Evolutionary conservation across 35 echinoderm and acorn worm genomes (phyloP).

Genomic region (Holothuria glaberrima): DNA sequence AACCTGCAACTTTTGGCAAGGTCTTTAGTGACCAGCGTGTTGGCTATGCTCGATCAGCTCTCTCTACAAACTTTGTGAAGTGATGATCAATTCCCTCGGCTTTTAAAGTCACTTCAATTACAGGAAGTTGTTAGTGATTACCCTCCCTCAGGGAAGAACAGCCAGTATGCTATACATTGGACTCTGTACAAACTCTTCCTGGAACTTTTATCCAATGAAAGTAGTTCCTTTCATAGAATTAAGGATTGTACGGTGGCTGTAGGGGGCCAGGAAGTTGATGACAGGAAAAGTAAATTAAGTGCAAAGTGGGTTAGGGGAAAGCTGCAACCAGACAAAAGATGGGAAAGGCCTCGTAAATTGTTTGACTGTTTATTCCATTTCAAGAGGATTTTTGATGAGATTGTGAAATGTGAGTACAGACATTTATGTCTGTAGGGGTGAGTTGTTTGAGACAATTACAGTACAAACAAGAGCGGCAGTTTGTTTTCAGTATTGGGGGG

Average conservation of each 20-base stretch:
- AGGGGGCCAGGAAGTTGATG: conserved; percentile 26
- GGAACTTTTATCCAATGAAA: conserved; percentile 54
- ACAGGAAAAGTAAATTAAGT: conserved; percentile 50
- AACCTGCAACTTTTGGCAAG: too few relatives aligned
- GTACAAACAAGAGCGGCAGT: too few relatives aligned
- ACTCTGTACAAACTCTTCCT: background rate
- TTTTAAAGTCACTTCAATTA: conserved; percentile 1
- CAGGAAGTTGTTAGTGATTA: conserved; percentile 42
- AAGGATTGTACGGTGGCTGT: conserved; percentile 11
- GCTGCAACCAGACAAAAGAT: conserved; percentile 3
- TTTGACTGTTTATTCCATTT: background rate
- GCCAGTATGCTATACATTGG: background rate
- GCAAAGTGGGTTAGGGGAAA: background rate
- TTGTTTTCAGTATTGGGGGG: too few relatives aligned
- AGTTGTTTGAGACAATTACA: too few relatives aligned
- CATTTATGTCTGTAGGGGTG: too few relatives aligned
- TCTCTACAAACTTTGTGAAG: conserved; percentile 31
- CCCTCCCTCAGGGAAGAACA: conserved; percentile 30
- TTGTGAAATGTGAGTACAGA: too few relatives aligned
- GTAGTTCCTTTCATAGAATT: conserved; percentile 52
- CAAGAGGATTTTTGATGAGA: too few relatives aligned
- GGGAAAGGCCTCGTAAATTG: background rate
- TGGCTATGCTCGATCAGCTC: too few relatives aligned
- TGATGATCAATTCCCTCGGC: conserved; percentile 4
- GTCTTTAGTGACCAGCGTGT: too few relatives aligned